Conservation (phyloP, 2,113 vertebrate genomes). For the Thamnophis sirtalis region DNA sequence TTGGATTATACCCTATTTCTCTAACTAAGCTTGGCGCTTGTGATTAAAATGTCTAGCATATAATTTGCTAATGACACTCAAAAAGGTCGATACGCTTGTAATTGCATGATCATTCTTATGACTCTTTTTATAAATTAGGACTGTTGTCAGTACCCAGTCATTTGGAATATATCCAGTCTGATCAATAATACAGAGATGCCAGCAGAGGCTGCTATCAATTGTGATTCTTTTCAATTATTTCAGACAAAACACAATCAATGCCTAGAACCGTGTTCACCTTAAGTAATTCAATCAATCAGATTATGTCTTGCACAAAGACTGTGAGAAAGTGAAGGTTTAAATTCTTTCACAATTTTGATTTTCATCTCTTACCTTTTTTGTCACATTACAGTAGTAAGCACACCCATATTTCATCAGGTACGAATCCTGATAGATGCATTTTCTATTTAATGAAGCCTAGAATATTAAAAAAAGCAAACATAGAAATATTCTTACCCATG, state of each 20-base stretch:
- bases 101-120: not conserved
- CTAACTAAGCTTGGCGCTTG: not conserved
- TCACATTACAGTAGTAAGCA: slow-evolving; percentile 68
- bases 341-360: not conserved
- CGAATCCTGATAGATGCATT: slow-evolving; percentile 59
- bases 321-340: not conserved
- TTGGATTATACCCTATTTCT: not conserved
- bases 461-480: slow-evolving; percentile 23
- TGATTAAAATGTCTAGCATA: not conserved
- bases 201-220: not conserved
- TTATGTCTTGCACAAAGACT: not conserved
- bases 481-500: not conserved
- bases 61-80: not conserved
- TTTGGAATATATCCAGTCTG: not conserved
- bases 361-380: slow-evolving; percentile 59
- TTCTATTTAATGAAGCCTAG: slow-evolving; percentile 60
- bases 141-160: not conserved
- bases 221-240: not conserved
- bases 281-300: not conserved
- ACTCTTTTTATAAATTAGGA: not conserved
- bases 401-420: slow-evolving; percentile 57
- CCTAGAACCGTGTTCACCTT: not conserved
- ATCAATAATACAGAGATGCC: not conserved
- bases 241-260: not conserved
- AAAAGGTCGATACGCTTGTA: not conserved